These are phyloP conservation scores for Bombus terrestris DNA, from an alignment of 1,140 invertebrate genomes.

Conservation along the genomic window DNA sequence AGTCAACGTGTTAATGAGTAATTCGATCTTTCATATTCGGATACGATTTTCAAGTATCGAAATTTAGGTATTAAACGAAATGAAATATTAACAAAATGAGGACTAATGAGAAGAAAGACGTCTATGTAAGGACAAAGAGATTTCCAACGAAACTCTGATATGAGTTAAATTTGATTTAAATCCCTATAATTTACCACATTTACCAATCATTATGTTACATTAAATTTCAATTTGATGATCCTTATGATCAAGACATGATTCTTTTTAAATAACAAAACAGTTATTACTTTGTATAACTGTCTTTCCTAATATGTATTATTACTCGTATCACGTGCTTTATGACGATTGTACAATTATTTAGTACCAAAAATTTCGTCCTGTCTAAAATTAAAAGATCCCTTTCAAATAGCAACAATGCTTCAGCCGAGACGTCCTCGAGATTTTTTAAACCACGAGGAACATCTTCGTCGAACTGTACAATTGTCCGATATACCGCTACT, in stretches of 20 bases:
- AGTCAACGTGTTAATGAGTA: too few species aligned
- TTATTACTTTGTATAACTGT: slow-evolving; percentile 17
- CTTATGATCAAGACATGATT: not conserved
- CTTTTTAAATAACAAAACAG: slow-evolving; percentile 20
- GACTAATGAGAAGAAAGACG: not conserved
- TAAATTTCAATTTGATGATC: not conserved
- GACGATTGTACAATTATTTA: slow-evolving; percentile 28
- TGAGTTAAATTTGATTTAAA: slow-evolving; percentile 15
- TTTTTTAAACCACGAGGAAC: not conserved
- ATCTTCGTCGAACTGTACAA: slow-evolving; percentile 14
- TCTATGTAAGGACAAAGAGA: slow-evolving; percentile 35
- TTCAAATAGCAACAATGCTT: slow-evolving; percentile 9
- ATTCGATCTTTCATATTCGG: not conserved
- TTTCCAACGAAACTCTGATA: slow-evolving; percentile 30
- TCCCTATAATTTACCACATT: slow-evolving; percentile 3
- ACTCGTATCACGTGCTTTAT: slow-evolving; percentile 22
- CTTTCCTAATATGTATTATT: slow-evolving; percentile 27
- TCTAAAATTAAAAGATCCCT: slow-evolving; percentile 3
- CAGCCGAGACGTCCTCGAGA: not conserved
- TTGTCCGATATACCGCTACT: not conserved
- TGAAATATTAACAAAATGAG: not conserved
- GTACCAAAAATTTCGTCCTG: slow-evolving; percentile 11
- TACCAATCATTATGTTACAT: slow-evolving; percentile 5
- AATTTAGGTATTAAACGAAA: not conserved
- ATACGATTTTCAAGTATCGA: not conserved